These are phyloP conservation scores for Caprella mutica DNA, from an alignment of 2,888 invertebrate genomes.

Conservation along the genomic window DNA sequence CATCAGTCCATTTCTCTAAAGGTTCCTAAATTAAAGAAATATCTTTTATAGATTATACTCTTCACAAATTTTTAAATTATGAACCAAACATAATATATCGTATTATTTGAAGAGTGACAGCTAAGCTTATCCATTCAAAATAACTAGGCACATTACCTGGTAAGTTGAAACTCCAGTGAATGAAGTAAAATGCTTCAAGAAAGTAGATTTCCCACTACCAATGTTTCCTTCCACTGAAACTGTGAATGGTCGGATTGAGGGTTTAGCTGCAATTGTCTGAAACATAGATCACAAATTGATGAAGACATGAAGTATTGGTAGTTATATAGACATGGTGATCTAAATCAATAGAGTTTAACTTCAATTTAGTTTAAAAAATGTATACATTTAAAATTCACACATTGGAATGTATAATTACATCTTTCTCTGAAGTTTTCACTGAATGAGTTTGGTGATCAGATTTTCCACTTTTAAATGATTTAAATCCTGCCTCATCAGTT, in stretches of 20 bases:
- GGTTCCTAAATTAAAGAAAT: constrained; percentile 37
- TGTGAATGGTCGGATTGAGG: constrained; percentile 44
- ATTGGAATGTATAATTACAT: too few species aligned
- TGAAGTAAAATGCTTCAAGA: constrained; percentile 64
- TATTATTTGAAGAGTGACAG: not conserved
- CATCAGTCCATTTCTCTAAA: constrained; percentile 39
- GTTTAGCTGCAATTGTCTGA: not conserved
- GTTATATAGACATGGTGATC: too few species aligned
- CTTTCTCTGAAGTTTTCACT: too few species aligned
- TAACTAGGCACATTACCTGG: constrained; percentile 13
- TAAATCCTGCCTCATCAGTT: too few species aligned
- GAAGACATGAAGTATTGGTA: too few species aligned
- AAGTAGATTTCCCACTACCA: constrained; percentile 80
- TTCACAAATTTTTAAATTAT: not conserved
- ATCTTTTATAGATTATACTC: not conserved
- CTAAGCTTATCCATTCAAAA: not conserved
- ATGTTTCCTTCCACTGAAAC: constrained; percentile 82
- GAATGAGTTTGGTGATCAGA: too few species aligned
- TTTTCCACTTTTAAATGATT: too few species aligned
- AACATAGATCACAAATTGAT: too few species aligned
- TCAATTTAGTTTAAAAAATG: too few species aligned
- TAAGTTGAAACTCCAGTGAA: constrained; percentile 51
- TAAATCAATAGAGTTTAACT: too few species aligned
- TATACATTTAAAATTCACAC: too few species aligned
- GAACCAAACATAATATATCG: not conserved